phyloP scores from a whole-genome alignment of 2,797 vertebrate species.

The Rhabdomys pumilio region DNA sequence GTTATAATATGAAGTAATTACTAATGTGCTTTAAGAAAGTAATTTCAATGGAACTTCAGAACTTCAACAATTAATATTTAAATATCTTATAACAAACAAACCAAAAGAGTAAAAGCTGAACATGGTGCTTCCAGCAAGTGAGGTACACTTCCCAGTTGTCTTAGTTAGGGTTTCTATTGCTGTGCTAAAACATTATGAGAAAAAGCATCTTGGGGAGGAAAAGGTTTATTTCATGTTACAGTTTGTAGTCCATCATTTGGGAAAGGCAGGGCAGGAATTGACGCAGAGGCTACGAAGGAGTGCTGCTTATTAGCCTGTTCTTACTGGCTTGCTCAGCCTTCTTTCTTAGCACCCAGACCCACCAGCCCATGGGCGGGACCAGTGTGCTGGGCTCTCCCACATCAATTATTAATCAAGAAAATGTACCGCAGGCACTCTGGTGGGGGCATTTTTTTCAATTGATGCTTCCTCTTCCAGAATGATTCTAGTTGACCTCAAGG shows the following conservation, averaged over 20 bases:
- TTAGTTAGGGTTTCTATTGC: background rate
- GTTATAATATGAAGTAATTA: background rate
- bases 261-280: background rate
- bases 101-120: background rate
- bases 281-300: background rate
- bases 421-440: background rate
- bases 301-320: background rate
- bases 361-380: background rate
- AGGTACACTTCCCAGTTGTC: background rate
- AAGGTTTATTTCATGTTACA: background rate
- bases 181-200: background rate
- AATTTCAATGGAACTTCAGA: background rate
- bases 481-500: background rate
- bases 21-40: background rate
- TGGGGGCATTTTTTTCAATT: background rate
- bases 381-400: background rate
- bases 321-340: background rate
- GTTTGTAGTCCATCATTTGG: background rate
- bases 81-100: background rate
- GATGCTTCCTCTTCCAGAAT: background rate
- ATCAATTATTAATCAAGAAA: background rate
- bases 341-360: background rate
- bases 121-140: background rate
- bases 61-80: background rate
- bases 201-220: background rate